These are phyloP conservation scores for Perizoma flavofasciatum DNA, from an alignment of 2,888 invertebrate genomes.

Conservation along the genomic window DNA sequence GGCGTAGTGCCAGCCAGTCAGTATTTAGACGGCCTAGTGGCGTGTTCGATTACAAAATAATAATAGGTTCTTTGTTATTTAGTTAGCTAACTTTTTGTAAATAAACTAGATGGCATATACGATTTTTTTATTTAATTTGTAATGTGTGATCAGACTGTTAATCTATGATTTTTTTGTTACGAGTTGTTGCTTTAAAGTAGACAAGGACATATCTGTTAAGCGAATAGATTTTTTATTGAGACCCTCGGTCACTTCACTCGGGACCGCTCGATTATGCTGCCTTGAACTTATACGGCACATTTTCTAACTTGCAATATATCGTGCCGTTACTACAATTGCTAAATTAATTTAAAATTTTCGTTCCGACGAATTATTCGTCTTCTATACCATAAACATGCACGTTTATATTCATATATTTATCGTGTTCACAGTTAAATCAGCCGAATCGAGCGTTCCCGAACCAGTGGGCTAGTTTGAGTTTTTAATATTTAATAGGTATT, in stretches of 20 bases:
- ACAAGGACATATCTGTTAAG: constrained; percentile 76
- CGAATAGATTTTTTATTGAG: constrained; percentile 54
- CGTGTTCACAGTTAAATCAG: neutral
- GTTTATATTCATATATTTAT: no score
- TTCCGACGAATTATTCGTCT: no score
- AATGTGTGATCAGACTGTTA: constrained; percentile 84
- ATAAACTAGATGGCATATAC: constrained; percentile 78
- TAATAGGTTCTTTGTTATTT: constrained; percentile 81
- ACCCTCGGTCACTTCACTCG: constrained; percentile 3
- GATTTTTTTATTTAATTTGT: constrained; percentile 78
- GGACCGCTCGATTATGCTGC: constrained; percentile 4
- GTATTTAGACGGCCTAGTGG: constrained; percentile 74
- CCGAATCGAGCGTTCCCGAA: constrained; percentile 10
- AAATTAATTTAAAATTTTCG: no score
- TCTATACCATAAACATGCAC: no score
- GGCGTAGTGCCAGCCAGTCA: constrained; percentile 70
- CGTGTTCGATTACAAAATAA: constrained; percentile 69
- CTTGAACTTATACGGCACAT: neutral
- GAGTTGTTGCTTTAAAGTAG: constrained; percentile 78
- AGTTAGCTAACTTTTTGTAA: constrained; percentile 82
- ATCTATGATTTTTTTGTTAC: constrained; percentile 82
- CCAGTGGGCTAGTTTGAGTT: constrained; percentile 52
- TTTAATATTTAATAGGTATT: constrained; percentile 41
- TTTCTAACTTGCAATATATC: no score
- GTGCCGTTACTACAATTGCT: no score